These are phyloP conservation scores for Lumbricus terrestris DNA, from an alignment of 2,888 invertebrate genomes.

Conservation along the genomic window DNA sequence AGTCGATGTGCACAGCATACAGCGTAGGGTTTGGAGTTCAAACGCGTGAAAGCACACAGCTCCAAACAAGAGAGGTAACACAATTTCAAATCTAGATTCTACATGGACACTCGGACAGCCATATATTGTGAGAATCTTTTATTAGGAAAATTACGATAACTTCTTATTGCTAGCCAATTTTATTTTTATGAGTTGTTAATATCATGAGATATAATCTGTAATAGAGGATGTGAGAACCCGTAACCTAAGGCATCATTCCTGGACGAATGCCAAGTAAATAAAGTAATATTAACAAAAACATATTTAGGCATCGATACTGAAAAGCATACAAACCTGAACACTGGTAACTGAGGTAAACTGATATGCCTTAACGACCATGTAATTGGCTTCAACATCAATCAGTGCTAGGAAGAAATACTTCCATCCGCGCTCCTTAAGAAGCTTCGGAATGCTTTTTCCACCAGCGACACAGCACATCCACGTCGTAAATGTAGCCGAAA, in stretches of 20 bases:
- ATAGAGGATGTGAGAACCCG: background rate
- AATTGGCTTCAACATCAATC: slow-evolving; percentile 84
- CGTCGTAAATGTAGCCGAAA: slow-evolving; percentile 76
- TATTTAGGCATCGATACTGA: background rate
- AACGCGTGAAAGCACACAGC: no score
- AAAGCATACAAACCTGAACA: slow-evolving; percentile 65
- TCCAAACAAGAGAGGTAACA: no score
- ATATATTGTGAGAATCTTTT: background rate
- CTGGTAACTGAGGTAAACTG: slow-evolving; percentile 73
- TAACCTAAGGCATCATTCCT: background rate
- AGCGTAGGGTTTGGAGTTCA: no score
- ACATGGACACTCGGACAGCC: no score
- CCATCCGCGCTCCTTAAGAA: slow-evolving; percentile 73
- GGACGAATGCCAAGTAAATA: background rate
- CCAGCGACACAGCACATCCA: slow-evolving; percentile 71
- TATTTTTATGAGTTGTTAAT: background rate
- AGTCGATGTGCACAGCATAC: no score
- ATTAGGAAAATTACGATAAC: background rate
- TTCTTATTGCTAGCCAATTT: no score
- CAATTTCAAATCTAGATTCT: no score
- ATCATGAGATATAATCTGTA: background rate
- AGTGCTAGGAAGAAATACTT: slow-evolving; percentile 74
- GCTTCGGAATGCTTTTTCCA: slow-evolving; percentile 66
- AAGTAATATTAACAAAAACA: background rate
- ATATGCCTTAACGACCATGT: slow-evolving; percentile 78